A percentile compares a stretch with the other conserved stretches of the same genome.
Evolutionary conservation across 2,888 invertebrate species (phyloP).

Genomic region (Aquatica leii): DNA sequence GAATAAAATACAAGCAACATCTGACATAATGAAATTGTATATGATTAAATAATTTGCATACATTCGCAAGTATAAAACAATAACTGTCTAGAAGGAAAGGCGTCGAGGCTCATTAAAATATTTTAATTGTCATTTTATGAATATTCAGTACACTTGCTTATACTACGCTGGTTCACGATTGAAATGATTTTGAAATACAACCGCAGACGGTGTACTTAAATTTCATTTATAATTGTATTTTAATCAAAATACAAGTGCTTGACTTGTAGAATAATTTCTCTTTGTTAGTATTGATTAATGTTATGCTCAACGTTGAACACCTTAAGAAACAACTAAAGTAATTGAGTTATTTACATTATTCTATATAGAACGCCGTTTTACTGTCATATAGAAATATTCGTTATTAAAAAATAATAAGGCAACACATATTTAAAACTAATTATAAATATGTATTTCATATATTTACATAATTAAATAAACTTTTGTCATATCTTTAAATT

Average conservation of each 20-base stretch:
- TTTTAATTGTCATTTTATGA: conserved; percentile 58
- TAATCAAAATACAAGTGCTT: conserved; percentile 19
- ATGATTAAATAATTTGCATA: conserved; percentile 18
- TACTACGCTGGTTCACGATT: conserved; percentile 45
- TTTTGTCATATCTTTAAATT: no score
- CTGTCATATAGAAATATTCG: no score
- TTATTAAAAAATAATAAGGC: no score
- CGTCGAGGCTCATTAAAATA: conserved; percentile 55
- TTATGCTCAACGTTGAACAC: no score
- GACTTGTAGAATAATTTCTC: not conserved
- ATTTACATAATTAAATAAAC: no score
- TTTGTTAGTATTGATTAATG: no score
- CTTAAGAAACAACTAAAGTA: no score
- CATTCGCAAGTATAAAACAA: conserved; percentile 25
- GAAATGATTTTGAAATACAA: conserved; percentile 8
- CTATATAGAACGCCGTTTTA: no score
- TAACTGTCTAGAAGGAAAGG: conserved; percentile 31
- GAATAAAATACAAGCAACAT: no score
- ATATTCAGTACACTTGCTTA: conserved; percentile 49
- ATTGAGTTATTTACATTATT: no score
- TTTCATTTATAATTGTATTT: conserved; percentile 32
- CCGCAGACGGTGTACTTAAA: conserved; percentile 26
- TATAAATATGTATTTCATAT: no score
- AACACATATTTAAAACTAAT: no score
- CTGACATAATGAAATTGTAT: not conserved